phyloP scores from a whole-genome alignment of 2,888 invertebrate species.

The Pseudococcus longispinus region DNA sequence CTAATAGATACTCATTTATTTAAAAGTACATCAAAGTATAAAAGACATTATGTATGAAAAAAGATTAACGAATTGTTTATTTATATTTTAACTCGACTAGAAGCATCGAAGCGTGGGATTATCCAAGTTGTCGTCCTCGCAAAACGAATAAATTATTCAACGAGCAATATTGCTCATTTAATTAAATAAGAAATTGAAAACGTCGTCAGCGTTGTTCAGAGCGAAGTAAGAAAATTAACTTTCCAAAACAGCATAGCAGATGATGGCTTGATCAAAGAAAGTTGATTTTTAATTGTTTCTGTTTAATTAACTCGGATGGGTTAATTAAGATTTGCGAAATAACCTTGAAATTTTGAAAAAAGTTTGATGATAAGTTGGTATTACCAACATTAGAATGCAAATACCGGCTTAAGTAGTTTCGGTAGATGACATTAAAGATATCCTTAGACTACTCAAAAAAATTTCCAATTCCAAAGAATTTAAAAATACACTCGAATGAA shows the following conservation, averaged over 20 bases:
- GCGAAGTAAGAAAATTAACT: not conserved
- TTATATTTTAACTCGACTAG: not conserved
- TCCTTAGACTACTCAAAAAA: not conserved
- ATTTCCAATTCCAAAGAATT: not conserved
- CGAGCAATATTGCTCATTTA: not conserved
- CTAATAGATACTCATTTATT: too few relatives aligned
- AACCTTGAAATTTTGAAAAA: not conserved
- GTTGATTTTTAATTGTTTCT: not conserved
- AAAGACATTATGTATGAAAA: not conserved
- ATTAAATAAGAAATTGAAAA: conserved; percentile 20
- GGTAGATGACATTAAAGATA: not conserved
- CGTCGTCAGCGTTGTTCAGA: not conserved
- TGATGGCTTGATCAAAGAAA: not conserved
- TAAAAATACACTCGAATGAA: not conserved
- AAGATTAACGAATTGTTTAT: not conserved
- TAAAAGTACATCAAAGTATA: not conserved
- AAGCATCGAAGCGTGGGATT: conserved; percentile 17
- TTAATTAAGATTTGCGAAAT: not conserved
- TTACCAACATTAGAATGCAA: not conserved
- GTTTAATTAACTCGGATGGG: not conserved
- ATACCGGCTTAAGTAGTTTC: not conserved
- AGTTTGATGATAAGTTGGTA: not conserved
- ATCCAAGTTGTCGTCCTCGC: not conserved
- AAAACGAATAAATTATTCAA: conserved; percentile 6
- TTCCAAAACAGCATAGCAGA: not conserved